A percentile compares a stretch with the other conserved stretches of the same genome.
These are phyloP conservation scores for Gymnothorax reevesii DNA, from an alignment of 2,797 vertebrate genomes.

Conservation along the genomic window DNA sequence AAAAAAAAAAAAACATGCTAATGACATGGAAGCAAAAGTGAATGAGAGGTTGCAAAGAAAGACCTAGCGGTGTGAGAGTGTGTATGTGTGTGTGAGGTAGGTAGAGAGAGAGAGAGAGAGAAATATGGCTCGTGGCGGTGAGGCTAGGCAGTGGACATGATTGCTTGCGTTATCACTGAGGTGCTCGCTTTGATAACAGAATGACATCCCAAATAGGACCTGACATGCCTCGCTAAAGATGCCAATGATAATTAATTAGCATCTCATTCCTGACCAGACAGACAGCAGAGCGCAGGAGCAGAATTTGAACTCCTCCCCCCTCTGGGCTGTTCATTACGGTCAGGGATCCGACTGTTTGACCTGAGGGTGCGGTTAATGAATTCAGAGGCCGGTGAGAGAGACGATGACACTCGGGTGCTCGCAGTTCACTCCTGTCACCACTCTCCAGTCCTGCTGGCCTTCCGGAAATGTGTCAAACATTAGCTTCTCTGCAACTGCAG, in stretches of 20 bases:
- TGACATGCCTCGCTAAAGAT: slow-evolving; percentile 93
- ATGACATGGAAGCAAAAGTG: not conserved
- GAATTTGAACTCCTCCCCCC: not conserved
- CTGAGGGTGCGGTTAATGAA: not conserved
- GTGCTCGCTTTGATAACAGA: slow-evolving; percentile 70
- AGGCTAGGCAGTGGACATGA: not conserved
- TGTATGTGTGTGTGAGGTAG: not conserved
- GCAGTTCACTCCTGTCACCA: not conserved
- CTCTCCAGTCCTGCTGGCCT: not conserved
- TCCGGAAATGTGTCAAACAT: not conserved
- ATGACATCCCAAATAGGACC: slow-evolving; percentile 90
- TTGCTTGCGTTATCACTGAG: slow-evolving; percentile 27
- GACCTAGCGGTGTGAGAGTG: not conserved
- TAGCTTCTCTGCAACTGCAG: not conserved
- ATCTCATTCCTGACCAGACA: slow-evolving; percentile 89
- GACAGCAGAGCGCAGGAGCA: slow-evolving; percentile 80
- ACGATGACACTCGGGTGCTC: not conserved
- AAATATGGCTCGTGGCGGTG: not conserved
- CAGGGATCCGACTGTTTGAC: slow-evolving; percentile 5
- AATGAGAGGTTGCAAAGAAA: not conserved
- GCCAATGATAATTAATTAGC: slow-evolving; percentile 99
- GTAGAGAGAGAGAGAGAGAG: not conserved
- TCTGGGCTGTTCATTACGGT: slow-evolving; percentile 1
- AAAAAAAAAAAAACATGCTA: not conserved
- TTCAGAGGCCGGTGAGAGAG: not conserved